Evolutionary conservation across 2,888 invertebrate species (phyloP), one percentile per base, ranked within the genome.

Genomic region (Sylvicola cinctus): DNA sequence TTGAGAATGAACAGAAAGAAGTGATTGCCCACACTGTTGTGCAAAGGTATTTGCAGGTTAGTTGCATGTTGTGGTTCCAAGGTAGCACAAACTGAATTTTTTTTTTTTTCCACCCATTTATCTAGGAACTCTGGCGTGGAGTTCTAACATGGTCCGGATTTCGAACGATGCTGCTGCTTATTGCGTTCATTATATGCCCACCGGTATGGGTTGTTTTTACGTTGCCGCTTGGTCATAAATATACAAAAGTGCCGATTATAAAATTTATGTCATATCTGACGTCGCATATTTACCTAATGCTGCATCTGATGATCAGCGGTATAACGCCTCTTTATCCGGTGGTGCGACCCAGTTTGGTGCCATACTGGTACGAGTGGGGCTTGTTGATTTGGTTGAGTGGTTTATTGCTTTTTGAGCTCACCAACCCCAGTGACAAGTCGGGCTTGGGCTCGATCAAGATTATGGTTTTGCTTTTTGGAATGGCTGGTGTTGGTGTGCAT

Each of bases 221-320:
- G 41, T 72, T 95, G 52, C 95, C 95, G 34, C 62, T 93, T 51
- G 87, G 87, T 29, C 90, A 91, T 63, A 83, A 83, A 60, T 91
- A 84, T 63, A 87, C 91, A 66, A 88, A 93, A 67, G 88, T 96
- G 49, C 98, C 98, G 38, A 95, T 98, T 51, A 93, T 99, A 51
- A 98, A 98, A 63, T 99, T 98, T 62, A 95, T 96, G 84, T 93
- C 95, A 30, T 96, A 98, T 61, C 70, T 99, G 47, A 95, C 96
- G 16, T 95, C 96, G 6, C 98, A 99, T 62, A 78, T 98, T 48
- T 95, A 95, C 61, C 74, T 98, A 45, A 93, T 96, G 78, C 62
- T 87, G 42, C 74, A 96, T 48, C 71, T 96, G 46, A 73, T 87
- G 45, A 66, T 95, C 46, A 87, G 87, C 38, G 85, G 80, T 29